Evolutionary conservation across 2,797 vertebrate species (phyloP), one percentile per base, ranked within the genome.

Genomic region (Coccyzus lansbergi): DNA sequence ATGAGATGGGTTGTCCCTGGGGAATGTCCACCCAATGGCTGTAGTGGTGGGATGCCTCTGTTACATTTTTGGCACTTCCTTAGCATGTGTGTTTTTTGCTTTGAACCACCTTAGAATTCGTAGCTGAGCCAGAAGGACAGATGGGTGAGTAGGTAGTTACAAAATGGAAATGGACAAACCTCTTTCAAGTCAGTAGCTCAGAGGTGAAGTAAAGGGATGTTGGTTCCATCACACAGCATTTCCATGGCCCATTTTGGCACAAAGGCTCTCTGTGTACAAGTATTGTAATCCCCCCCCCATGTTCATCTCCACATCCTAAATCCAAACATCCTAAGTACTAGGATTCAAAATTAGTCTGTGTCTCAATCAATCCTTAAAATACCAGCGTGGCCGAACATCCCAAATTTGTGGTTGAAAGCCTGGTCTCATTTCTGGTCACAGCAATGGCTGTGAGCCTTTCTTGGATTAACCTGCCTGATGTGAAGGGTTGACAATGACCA

Each of bases 401-500:
- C n/a, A 48, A 6, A 74, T 34, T 67, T 68, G 36, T 0, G 1
- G 3, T 21, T 70, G 77, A 42, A 49, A 90, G 10, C n/a, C 42
- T 63, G 70, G 51, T 71, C 40, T 38, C 31, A 4, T 53, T 71
- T 36, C 26, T 68, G 55, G 34, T 72, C 52, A 34, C 26, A 67
- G 5, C 0, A 0, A n/a, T 9, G 28, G 10, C 56, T 44, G 31
- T 44, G 53, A 85, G 34, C 5, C 0, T 0, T 31, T 79, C 70
- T 69, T 92, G 72, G n/a, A 42, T 86, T 44, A 84, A 58, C 5
- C 10, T 15, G 33, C 33, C 20, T 24, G 48, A 12, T 69, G 42
- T 0, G 0, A 92, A 46, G 3, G 18, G 44, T 68, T 68, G 10
- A 3, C 0, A 0, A 77, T 53, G 42, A 31, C 67, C 58, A 24